These are phyloP conservation scores for Charaxes varanes DNA, from an alignment of 1,140 invertebrate species.

Conservation along the genomic window DNA sequence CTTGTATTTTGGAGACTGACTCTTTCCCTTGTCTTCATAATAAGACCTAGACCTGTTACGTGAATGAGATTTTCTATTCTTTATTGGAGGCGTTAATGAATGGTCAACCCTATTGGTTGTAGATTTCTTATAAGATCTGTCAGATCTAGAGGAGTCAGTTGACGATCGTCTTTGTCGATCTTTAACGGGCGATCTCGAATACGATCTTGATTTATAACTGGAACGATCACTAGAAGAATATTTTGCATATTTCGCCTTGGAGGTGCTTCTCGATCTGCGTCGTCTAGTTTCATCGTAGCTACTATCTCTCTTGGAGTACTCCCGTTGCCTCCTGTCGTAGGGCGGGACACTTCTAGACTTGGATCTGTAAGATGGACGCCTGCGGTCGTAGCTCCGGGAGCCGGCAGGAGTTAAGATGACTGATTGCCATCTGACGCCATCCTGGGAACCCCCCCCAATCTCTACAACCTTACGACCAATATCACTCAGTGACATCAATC, in stretches of 20 bases:
- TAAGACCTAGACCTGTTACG: slow-evolving; percentile 29
- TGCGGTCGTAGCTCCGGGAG: slow-evolving; percentile 27
- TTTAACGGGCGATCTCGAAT: slow-evolving; percentile 38
- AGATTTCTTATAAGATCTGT: slow-evolving; percentile 44
- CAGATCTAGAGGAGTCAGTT: slow-evolving; percentile 38
- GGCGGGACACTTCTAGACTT: slow-evolving; percentile 52
- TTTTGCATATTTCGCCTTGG: slow-evolving; percentile 29
- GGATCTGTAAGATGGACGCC: slow-evolving; percentile 31
- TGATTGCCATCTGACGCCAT: too few species aligned
- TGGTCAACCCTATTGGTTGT: slow-evolving; percentile 24
- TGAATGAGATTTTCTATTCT: slow-evolving; percentile 31
- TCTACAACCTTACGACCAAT: too few species aligned
- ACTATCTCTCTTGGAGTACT: slow-evolving; percentile 43
- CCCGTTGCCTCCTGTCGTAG: slow-evolving; percentile 35
- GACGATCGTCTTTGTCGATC: slow-evolving; percentile 40
- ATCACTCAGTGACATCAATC: too few species aligned
- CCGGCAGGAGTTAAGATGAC: too few species aligned
- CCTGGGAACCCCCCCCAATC: too few species aligned
- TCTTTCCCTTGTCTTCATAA: slow-evolving; percentile 25
- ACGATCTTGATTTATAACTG: slow-evolving; percentile 47
- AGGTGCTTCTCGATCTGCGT: slow-evolving; percentile 37
- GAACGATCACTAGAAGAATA: slow-evolving; percentile 50
- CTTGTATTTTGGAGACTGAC: slow-evolving; percentile 28
- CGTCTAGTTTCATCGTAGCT: slow-evolving; percentile 39
- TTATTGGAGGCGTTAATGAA: slow-evolving; percentile 43